Base-by-base conservation (phyloP, 64 coral and sea anemone genomes). In the Cladopsammia gracilis region DNA sequence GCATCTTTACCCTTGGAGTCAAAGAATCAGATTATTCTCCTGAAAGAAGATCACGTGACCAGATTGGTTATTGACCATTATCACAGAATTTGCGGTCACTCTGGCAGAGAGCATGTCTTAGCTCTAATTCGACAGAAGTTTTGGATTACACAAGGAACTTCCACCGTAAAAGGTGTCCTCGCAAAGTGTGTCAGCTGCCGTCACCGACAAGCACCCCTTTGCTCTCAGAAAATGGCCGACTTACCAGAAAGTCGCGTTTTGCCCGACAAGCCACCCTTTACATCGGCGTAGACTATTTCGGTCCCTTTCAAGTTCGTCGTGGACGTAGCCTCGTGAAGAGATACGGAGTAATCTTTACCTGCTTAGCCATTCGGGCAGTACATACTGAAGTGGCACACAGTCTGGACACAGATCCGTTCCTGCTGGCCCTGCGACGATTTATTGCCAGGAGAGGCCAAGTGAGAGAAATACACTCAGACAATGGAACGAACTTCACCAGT, bases 151-250 rank as follows among this genome's bases (percentile, higher is more conserved):
- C 42, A 87, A 4, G 84, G 25, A 71, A 53, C 48, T 18, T 69
- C 65, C 1, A 25, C 47, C 22, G 18, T 72, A 0, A 68, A 43
- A 48, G 44, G 50, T 3, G 64, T 73, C 8, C 19, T 71, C 10
- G 5, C 10, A 16, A 52, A 7, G 20, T 87, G 66, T 52, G 2
- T 58, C n/a, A 58, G 46, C 52, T 87, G 68, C 67, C 51, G 43
- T 13, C 8, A n/a, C 2, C 3, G 68, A 0, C 14, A 87, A n/a
- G 84, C 19, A 12, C 62, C 0, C 4, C 23, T 58, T 26, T 57
- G 56, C 54, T 7, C 74, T 12, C 86, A 88, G 70, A 88, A 75
- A 20, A 88, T 88, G 86, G 86, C 86, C 0, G 67, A 88, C 11
- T 45, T 88, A 7, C 84, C 84, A 0, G 14, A 12, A 20, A 34